Percentiles rank a stretch among this genome's conserved stretches.
Evolutionary conservation across 30 jellyfish, hydroid and myxozoan species (phyloP).

Genomic region (Clytia hemisphaerica): DNA sequence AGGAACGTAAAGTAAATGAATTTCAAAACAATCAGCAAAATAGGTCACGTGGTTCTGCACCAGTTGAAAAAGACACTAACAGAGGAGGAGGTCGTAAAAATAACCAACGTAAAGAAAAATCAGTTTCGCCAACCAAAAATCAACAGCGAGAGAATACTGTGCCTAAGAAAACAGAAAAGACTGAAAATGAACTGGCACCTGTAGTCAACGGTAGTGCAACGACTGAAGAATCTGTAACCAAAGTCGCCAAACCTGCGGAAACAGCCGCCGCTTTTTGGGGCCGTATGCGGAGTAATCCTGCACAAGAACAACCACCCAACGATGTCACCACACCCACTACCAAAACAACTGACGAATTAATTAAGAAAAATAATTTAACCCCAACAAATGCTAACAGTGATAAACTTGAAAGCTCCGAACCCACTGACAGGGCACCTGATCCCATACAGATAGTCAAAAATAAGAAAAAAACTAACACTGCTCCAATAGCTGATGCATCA

Average conservation of each 20-base stretch:
- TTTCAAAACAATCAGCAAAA: slow-evolving; percentile 1
- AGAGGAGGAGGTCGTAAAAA: slow-evolving; percentile 21
- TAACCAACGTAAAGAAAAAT: slow-evolving; percentile 27
- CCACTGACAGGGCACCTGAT: not conserved
- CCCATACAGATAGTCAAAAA: no score
- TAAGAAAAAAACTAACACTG: not conserved
- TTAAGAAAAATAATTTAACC: not conserved
- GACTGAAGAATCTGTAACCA: slow-evolving; percentile 35
- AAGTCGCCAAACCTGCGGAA: slow-evolving; percentile 61
- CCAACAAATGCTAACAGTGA: not conserved
- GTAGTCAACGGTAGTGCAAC: not conserved
- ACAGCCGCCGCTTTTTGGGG: slow-evolving; percentile 72
- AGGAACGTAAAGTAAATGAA: slow-evolving; percentile 44
- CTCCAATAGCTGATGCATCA: not conserved
- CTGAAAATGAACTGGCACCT: slow-evolving; percentile 3
- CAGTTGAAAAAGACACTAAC: slow-evolving; percentile 26
- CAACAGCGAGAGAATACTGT: slow-evolving; percentile 19
- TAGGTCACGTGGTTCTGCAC: slow-evolving; percentile 28
- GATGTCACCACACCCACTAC: not conserved
- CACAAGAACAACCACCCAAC: no score
- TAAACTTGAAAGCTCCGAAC: not conserved
- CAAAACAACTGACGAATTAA: not conserved
- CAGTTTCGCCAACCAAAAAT: slow-evolving; percentile 13
- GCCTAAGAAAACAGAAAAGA: slow-evolving; percentile 13
- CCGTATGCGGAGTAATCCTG: slow-evolving; percentile 41